Conservation (phyloP, 2,888 invertebrate species). For the Drosophila peninsularis region DNA sequence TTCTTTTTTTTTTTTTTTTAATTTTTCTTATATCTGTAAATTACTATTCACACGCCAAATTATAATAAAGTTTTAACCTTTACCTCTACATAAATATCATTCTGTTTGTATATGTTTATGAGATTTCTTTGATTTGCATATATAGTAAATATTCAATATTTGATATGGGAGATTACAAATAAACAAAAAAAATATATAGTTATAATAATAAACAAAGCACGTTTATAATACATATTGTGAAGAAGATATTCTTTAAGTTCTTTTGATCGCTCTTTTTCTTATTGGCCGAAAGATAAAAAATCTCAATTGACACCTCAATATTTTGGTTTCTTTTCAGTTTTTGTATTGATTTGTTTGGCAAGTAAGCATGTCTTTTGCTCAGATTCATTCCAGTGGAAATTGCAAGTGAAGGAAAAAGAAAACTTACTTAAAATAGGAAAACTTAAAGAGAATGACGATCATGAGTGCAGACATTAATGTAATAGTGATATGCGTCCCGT, state of each 20-base stretch:
- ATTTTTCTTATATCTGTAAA: conserved; percentile 20
- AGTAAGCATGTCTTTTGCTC: not conserved
- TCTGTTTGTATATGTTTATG: conserved; percentile 17
- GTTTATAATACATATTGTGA: conserved; percentile 15
- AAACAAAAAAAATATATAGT: not conserved
- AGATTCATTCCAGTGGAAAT: conserved; percentile 11
- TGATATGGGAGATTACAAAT: conserved; percentile 19
- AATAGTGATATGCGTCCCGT: conserved; percentile 1
- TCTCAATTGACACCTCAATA: not conserved
- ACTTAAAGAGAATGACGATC: conserved; percentile 17
- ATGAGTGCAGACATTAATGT: conserved; percentile 19
- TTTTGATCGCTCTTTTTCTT: conserved; percentile 4
- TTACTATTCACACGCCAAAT: conserved; percentile 19
- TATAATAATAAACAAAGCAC: conserved; percentile 4
- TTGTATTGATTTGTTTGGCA: conserved; percentile 2
- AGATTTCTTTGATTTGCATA: conserved; percentile 28
- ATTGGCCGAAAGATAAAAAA: conserved; percentile 2
- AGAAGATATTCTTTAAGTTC: conserved; percentile 5
- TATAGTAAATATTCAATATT: conserved; percentile 11
- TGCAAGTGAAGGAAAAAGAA: not conserved
- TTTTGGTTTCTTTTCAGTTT: not conserved
- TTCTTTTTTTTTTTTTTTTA: conserved; percentile 24
- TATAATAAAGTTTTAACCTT: conserved; percentile 20
- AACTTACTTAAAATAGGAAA: conserved; percentile 21
- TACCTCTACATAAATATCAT: conserved; percentile 12